Conservation (phyloP, 2,797 vertebrate species). For the Propithecus perrieri region DNA sequence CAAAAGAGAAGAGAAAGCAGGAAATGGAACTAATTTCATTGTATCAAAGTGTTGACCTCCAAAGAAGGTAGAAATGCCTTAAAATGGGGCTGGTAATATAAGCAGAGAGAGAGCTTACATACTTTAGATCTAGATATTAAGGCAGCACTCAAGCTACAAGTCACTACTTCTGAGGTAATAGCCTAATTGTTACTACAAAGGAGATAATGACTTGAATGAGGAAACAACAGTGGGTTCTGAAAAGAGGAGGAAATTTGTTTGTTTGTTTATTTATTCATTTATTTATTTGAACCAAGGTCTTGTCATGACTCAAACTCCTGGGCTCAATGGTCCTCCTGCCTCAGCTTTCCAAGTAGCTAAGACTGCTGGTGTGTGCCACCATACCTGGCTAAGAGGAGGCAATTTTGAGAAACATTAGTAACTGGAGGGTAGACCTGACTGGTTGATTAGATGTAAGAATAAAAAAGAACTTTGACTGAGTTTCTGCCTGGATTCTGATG, state of each 20-base stretch:
- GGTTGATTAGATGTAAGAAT: not conserved
- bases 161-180: not conserved
- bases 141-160: not conserved
- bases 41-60: not conserved
- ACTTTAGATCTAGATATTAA: not conserved
- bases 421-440: not conserved
- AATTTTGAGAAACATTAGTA: not conserved
- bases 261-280: not conserved
- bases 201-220: not conserved
- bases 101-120: not conserved
- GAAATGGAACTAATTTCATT: not conserved
- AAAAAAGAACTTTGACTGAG: not conserved
- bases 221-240: not conserved
- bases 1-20: not conserved
- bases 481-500: not conserved
- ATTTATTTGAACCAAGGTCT: not conserved
- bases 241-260: not conserved
- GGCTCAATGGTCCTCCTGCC: not conserved
- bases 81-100: not conserved
- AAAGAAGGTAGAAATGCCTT: not conserved
- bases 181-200: not conserved
- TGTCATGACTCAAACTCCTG: not conserved
- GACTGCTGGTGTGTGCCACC: not conserved
- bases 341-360: not conserved
- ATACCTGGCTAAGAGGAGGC: not conserved